Conservation (phyloP, 2,888 invertebrate genomes). For the Sphaerolaimus hirsutus region DNA sequence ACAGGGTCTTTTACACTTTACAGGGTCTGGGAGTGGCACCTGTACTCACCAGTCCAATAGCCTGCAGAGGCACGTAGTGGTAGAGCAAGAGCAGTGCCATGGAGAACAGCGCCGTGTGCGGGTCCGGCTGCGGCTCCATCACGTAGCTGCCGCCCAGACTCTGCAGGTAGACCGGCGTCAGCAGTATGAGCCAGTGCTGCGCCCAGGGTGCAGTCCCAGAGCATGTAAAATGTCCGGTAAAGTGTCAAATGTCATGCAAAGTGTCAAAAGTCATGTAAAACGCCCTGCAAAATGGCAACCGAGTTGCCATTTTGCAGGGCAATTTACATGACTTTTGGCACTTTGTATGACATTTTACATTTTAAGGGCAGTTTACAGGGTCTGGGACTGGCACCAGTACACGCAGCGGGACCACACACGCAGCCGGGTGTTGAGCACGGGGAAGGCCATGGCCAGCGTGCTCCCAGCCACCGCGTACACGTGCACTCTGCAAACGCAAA, state of each 20-base stretch:
- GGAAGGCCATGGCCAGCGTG: constrained; percentile 66
- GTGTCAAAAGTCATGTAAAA: no score
- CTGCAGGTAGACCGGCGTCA: constrained; percentile 69
- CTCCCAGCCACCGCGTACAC: constrained; percentile 79
- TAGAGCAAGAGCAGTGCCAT: constrained; percentile 53
- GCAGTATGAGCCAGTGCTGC: constrained; percentile 74
- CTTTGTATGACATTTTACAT: no score
- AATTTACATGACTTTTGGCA: no score
- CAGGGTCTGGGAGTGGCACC: no score
- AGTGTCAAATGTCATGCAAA: no score
- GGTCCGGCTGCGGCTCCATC: neutral
- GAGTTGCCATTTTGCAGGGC: no score
- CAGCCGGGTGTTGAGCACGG: constrained; percentile 71
- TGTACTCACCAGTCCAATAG: constrained; percentile 41
- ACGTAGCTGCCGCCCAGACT: constrained; percentile 59
- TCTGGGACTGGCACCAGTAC: no score
- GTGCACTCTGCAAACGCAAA: constrained; percentile 67
- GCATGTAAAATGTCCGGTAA: no score
- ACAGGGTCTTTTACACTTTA: no score
- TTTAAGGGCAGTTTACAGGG: no score
- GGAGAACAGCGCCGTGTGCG: constrained; percentile 35
- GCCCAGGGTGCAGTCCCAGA: constrained; percentile 40
- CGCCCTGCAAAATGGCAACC: no score
- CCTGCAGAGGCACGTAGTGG: constrained; percentile 54
- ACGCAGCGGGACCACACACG: constrained; percentile 40